Percentiles rank a stretch among this genome's conserved stretches.
Conservation (phyloP, 2,113 vertebrate genomes). For the Halichoerus grypus region DNA sequence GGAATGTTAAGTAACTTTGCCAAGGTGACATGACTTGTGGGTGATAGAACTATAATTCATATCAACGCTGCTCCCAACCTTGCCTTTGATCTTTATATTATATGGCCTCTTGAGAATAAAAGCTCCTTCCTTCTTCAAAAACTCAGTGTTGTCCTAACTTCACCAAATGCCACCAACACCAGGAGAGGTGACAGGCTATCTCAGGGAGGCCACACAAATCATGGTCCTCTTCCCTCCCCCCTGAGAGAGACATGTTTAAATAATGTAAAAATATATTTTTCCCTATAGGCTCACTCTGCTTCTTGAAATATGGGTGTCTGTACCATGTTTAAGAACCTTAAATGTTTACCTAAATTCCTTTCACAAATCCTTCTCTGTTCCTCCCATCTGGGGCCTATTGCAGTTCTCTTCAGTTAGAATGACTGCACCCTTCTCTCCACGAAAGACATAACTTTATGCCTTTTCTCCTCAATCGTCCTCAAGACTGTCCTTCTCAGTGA, state of each 20-base stretch:
- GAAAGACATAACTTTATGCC: not conserved
- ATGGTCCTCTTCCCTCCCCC: not conserved
- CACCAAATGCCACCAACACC: not conserved
- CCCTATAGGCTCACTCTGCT: not conserved
- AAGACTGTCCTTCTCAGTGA: not conserved
- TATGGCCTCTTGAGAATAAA: not conserved
- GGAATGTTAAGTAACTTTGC: not conserved
- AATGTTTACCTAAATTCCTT: not conserved
- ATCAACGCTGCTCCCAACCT: not conserved
- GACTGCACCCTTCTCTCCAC: not conserved
- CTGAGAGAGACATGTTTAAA: not conserved
- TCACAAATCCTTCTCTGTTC: not conserved
- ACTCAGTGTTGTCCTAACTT: not conserved
- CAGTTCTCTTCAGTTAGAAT: not conserved
- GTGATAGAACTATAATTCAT: not conserved
- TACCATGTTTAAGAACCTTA: not conserved
- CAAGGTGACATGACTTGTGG: not conserved
- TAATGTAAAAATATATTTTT: not conserved
- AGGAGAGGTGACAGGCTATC: not conserved
- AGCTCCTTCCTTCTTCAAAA: not conserved
- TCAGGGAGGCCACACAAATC: not conserved
- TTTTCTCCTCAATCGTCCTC: not conserved
- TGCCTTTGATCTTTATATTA: not conserved
- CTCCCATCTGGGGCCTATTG: not conserved
- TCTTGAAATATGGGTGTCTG: slow-evolving; percentile 39